Evolutionary conservation across 2,888 invertebrate species (phyloP).

Genomic region (Macaria notata): DNA sequence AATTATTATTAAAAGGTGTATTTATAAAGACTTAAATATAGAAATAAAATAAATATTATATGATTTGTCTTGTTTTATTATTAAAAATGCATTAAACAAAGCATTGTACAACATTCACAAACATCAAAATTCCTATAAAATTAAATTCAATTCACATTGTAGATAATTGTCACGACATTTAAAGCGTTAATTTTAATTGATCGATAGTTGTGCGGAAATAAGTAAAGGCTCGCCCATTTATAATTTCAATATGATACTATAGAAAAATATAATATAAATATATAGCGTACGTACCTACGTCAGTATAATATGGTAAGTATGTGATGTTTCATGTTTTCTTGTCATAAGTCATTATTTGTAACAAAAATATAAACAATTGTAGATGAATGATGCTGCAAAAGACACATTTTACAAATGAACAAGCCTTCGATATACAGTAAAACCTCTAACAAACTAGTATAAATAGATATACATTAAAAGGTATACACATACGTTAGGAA

Average conservation of each 20-base stretch:
- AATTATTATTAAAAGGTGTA: too few species aligned
- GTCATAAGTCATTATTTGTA: too few species aligned
- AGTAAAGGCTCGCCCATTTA: constrained; percentile 36
- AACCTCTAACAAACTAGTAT: constrained; percentile 51
- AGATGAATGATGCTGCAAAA: too few species aligned
- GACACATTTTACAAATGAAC: constrained; percentile 26
- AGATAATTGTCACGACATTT: constrained; percentile 75
- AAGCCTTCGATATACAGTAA: constrained; percentile 49
- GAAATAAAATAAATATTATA: constrained; percentile 26
- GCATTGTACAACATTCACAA: constrained; percentile 75
- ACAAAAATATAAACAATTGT: too few species aligned
- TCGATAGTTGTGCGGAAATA: constrained; percentile 55
- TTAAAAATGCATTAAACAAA: constrained; percentile 67
- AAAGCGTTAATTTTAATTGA: constrained; percentile 79
- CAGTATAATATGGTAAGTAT: too few species aligned
- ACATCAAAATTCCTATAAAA: constrained; percentile 76
- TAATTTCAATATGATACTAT: neutral
- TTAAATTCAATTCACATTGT: constrained; percentile 65
- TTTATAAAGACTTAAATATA: constrained; percentile 1
- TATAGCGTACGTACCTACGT: too few species aligned
- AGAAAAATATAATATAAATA: neutral
- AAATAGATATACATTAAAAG: constrained; percentile 19
- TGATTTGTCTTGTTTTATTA: constrained; percentile 50
- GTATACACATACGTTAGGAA: constrained; percentile 34
- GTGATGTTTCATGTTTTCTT: too few species aligned